phyloP scores from a whole-genome alignment of 2,888 invertebrate species.

The Drosophila dives region DNA sequence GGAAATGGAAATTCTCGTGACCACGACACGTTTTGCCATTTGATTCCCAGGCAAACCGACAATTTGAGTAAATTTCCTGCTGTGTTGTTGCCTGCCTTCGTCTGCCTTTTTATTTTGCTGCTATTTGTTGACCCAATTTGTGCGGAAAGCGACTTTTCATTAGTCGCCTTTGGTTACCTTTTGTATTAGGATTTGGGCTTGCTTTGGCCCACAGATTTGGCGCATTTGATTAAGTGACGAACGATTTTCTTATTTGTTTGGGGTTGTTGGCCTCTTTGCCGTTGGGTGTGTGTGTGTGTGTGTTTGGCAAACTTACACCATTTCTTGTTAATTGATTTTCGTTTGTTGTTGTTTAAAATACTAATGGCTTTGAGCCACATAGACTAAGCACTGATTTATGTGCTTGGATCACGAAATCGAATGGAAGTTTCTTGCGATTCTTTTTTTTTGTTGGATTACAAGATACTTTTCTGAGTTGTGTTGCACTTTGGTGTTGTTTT shows the following conservation, averaged over 20 bases:
- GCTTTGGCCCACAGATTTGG: constrained; percentile 44
- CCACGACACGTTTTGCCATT: constrained; percentile 75
- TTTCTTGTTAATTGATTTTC: constrained; percentile 65
- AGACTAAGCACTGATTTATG: constrained; percentile 20
- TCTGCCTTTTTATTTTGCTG: constrained; percentile 39
- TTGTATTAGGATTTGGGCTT: constrained; percentile 32
- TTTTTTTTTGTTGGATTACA: not conserved
- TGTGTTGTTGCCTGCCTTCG: not conserved
- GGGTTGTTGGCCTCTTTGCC: constrained; percentile 45
- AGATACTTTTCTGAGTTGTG: not conserved
- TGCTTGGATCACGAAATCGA: constrained; percentile 19
- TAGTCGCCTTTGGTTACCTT: constrained; percentile 53
- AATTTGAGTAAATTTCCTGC: constrained; percentile 75
- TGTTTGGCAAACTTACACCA: constrained; percentile 53
- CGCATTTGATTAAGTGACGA: constrained; percentile 55
- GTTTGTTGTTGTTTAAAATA: constrained; percentile 29
- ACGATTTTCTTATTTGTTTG: constrained; percentile 22
- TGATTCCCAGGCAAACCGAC: constrained; percentile 65
- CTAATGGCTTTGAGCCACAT: constrained; percentile 34
- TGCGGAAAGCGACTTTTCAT: constrained; percentile 76
- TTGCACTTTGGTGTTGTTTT: constrained; percentile 16
- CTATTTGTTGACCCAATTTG: constrained; percentile 69
- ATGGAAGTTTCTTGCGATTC: not conserved
- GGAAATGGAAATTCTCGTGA: constrained; percentile 25
- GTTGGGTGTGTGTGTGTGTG: constrained; percentile 10